Base-by-base conservation (phyloP, 1,140 invertebrate genomes). In the Pararge aegeria region DNA sequence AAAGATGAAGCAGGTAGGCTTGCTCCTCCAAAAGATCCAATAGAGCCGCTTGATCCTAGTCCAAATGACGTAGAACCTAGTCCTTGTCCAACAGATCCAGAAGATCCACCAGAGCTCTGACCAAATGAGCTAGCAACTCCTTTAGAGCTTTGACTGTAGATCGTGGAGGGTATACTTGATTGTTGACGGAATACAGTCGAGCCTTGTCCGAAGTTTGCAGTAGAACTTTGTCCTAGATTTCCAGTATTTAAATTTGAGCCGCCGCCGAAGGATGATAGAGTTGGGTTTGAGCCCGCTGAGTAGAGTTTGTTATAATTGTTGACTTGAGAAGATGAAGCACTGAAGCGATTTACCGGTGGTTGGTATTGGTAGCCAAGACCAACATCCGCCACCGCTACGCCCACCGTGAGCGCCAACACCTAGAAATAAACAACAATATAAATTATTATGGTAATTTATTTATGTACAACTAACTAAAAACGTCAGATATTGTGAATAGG, bases 311-410 rank as follows among this genome's bases (percentile, higher is more conserved):
- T 61, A 19, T 55, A 66, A 50, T 55, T 55, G 18, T 66, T 55
- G 13, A 58, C 20, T 63, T 74, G 72, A 37, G 78, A 78, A 9
- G 75, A 72, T 2, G 84, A 82, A n/a, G 72, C 52, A 19, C 73
- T 77, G 38, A 78, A 86, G 0, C 73, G 68, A 5, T 74, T 78
- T 6, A 78, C 61, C 1, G 84, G 82, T 9, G 66, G 64, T 30
- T 85, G 76, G 63, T 87, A 86, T 6, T 84, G 70, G 55, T 85
- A 87, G 10, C 84, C 82, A 1, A 80, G 66, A 9, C 73, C 53
- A 2, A 84, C 64, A 51, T 84, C 85, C 9, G 78, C 83, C 7
- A 61, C 46, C 16, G 59, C 81, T 2, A 72, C 70, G 51, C 73
- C 75, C 16, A 80, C 30, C 5, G 51, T 57, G 16, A 74, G 30